These are phyloP conservation scores for Xanthorhoe designata DNA, from an alignment of 2,888 invertebrate species.

Conservation along the genomic window DNA sequence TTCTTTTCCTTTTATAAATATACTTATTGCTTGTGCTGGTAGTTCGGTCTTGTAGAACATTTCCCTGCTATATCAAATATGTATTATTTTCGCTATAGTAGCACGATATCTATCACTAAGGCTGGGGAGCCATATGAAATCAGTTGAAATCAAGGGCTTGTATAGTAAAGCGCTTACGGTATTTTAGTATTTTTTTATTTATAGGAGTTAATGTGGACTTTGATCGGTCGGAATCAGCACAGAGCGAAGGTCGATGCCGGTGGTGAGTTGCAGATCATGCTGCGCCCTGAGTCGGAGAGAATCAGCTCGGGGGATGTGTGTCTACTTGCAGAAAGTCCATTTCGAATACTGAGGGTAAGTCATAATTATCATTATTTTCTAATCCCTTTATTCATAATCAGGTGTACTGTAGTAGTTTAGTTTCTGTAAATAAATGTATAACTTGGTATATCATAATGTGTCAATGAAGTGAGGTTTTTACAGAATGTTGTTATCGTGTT, in stretches of 20 bases:
- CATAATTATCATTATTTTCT: background rate
- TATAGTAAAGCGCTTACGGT: background rate
- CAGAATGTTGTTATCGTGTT: too few relatives aligned
- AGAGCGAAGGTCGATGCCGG: constrained; percentile 63
- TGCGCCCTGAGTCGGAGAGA: constrained; percentile 68
- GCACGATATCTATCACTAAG: background rate
- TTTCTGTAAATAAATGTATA: too few relatives aligned
- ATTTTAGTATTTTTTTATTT: background rate
- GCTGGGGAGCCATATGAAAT: background rate
- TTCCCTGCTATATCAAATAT: too few relatives aligned
- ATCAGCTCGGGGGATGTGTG: constrained; percentile 86
- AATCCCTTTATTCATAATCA: background rate
- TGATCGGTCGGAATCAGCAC: constrained; percentile 61
- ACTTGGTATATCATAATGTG: too few relatives aligned
- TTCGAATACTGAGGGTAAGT: constrained; percentile 89
- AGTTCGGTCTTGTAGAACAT: too few relatives aligned
- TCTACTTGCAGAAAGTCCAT: constrained; percentile 90
- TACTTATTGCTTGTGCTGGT: too few relatives aligned
- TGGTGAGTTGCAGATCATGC: constrained; percentile 85
- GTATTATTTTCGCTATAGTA: too few relatives aligned
- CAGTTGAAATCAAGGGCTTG: background rate
- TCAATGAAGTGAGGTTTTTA: too few relatives aligned
- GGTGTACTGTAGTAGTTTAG: too few relatives aligned
- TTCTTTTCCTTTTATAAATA: too few relatives aligned
- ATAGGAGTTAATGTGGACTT: constrained; percentile 77